Evolutionary conservation across 2,888 invertebrate species (phyloP).

Genomic region (Drosophila borealis): DNA sequence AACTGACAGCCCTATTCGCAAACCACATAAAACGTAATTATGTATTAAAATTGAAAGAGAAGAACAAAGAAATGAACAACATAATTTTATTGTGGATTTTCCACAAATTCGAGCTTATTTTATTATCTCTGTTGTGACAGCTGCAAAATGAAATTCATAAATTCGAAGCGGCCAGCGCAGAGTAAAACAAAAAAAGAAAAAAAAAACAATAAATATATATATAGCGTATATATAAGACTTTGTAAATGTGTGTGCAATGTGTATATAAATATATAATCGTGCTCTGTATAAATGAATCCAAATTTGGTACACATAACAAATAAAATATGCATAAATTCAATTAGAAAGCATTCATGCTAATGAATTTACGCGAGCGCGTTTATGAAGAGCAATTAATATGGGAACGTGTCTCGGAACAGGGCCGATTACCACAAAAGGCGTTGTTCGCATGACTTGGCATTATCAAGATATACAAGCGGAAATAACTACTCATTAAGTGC

Average conservation of each 20-base stretch:
- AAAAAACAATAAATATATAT: not conserved
- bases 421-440: slow-evolving; percentile 58
- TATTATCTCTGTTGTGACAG: slow-evolving; percentile 66
- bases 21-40: slow-evolving; percentile 58
- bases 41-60: slow-evolving; percentile 38
- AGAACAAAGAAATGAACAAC: slow-evolving; percentile 5
- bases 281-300: slow-evolving; percentile 36
- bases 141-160: slow-evolving; percentile 49
- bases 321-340: slow-evolving; percentile 67
- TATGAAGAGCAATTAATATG: slow-evolving; percentile 66
- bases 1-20: slow-evolving; percentile 40
- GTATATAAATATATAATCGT: not conserved
- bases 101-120: slow-evolving; percentile 27
- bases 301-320: slow-evolving; percentile 17
- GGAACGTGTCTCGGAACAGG: slow-evolving; percentile 59
- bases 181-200: slow-evolving; percentile 2
- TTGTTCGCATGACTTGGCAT: slow-evolving; percentile 67
- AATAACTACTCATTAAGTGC: slow-evolving; percentile 77
- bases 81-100: slow-evolving; percentile 24
- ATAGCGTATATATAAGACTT: not conserved
- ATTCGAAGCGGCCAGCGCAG: slow-evolving; percentile 32
- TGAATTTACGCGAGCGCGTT: slow-evolving; percentile 53
- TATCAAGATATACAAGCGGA: slow-evolving; percentile 77
- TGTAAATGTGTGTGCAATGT: not conserved
- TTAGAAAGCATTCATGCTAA: slow-evolving; percentile 63